Conservation (phyloP, 1,140 invertebrate species). For the Steinernema feltiae region DNA sequence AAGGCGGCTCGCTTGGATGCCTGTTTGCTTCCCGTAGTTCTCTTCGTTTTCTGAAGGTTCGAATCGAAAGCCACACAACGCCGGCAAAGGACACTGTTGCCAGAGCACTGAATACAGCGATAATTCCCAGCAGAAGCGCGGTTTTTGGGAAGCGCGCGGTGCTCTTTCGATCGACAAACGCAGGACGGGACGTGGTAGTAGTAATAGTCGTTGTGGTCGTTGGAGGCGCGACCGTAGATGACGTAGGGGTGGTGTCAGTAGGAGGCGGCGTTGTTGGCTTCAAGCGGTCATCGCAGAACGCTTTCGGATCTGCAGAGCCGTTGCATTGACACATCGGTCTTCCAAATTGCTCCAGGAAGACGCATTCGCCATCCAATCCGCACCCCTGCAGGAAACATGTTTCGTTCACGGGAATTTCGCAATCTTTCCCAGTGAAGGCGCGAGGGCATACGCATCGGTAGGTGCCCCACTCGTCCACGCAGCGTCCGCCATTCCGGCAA, state of each 20-base stretch:
- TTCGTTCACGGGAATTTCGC: background rate
- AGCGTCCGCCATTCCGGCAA: background rate
- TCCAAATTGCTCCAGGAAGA: background rate
- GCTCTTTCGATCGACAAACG: no score
- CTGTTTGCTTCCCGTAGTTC: background rate
- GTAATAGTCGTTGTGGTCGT: no score
- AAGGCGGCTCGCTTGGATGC: background rate
- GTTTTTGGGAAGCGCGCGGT: no score
- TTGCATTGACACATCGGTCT: background rate
- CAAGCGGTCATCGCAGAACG: background rate
- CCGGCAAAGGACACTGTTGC: no score
- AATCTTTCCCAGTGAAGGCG: background rate
- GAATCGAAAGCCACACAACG: no score
- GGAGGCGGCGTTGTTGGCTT: background rate
- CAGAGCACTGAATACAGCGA: no score
- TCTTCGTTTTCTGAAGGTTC: background rate
- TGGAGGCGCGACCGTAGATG: no score
- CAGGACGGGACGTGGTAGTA: no score
- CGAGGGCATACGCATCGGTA: background rate
- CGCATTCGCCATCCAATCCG: background rate
- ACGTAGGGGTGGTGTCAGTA: background rate
- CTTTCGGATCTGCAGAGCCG: no score
- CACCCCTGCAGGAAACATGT: background rate
- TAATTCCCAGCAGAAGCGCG: no score
- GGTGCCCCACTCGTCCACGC: background rate